Percentiles rank a stretch among this genome's conserved stretches.
These are phyloP conservation scores for Rhynchophorus ferrugineus DNA, from an alignment of 1,140 invertebrate species.

Conservation along the genomic window DNA sequence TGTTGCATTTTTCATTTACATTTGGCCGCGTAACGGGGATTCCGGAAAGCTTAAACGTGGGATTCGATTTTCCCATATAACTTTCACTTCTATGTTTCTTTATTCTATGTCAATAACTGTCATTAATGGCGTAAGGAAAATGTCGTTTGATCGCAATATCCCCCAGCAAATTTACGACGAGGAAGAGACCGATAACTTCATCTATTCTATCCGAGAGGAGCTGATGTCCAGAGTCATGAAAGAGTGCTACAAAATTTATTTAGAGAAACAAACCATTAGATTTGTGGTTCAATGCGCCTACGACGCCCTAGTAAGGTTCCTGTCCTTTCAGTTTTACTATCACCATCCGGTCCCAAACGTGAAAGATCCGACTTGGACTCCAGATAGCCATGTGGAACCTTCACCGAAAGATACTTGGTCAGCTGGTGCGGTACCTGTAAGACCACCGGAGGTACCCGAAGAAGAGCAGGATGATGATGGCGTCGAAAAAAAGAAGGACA, in stretches of 20 bases:
- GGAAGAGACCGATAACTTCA: constrained; percentile 7
- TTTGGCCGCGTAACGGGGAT: no score
- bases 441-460: background rate
- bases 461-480: background rate
- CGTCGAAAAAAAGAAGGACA: background rate
- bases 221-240: constrained; percentile 16
- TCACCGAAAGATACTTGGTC: constrained; percentile 20
- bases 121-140: no score
- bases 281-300: constrained; percentile 18
- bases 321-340: constrained; percentile 13
- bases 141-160: background rate
- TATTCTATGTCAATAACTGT: no score
- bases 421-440: constrained; percentile 5
- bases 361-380: constrained; percentile 1
- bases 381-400: constrained; percentile 10
- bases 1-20: no score
- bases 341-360: constrained; percentile 7
- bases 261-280: constrained; percentile 14
- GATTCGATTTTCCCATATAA: no score
- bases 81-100: no score
- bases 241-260: constrained; percentile 13
- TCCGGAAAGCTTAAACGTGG: no score
- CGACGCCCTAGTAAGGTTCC: constrained; percentile 13
- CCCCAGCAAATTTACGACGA: background rate
- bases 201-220: constrained; percentile 11